phyloP scores from a whole-genome alignment of 2,888 invertebrate genomes.

The Tipula unca region DNA sequence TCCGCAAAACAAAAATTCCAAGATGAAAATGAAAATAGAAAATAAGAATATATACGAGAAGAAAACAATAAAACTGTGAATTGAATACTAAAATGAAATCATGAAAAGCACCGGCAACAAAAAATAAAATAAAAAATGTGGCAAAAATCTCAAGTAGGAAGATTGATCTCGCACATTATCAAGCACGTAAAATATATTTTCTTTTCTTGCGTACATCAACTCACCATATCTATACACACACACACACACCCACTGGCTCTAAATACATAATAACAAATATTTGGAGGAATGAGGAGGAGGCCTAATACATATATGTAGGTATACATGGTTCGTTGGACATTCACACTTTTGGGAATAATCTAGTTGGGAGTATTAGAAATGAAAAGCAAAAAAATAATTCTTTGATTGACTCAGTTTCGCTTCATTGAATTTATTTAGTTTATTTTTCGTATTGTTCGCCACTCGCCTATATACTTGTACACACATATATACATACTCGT shows the following conservation, averaged over 20 bases:
- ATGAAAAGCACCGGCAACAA: not conserved
- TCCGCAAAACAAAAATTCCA: not conserved
- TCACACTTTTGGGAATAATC: conserved; percentile 14
- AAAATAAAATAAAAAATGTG: not conserved
- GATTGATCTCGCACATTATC: conserved; percentile 14
- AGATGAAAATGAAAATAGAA: not conserved
- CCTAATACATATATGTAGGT: not conserved
- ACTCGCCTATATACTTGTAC: no score
- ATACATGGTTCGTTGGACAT: not conserved
- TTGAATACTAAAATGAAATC: not conserved
- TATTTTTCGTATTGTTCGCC: not conserved
- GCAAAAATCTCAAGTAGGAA: not conserved
- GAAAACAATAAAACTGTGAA: not conserved
- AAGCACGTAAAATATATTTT: conserved; percentile 14
- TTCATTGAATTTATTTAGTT: conserved; percentile 14
- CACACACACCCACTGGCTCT: not conserved
- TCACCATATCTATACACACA: not conserved
- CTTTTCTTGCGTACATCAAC: not conserved
- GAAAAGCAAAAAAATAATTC: not conserved
- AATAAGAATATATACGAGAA: no score
- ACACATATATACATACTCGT: no score
- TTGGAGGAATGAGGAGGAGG: not conserved
- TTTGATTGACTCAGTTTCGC: conserved; percentile 8
- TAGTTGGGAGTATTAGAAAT: not conserved
- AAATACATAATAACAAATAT: not conserved